Conservation (phyloP, 2,888 invertebrate species). For the Scaeva pyrastri region DNA sequence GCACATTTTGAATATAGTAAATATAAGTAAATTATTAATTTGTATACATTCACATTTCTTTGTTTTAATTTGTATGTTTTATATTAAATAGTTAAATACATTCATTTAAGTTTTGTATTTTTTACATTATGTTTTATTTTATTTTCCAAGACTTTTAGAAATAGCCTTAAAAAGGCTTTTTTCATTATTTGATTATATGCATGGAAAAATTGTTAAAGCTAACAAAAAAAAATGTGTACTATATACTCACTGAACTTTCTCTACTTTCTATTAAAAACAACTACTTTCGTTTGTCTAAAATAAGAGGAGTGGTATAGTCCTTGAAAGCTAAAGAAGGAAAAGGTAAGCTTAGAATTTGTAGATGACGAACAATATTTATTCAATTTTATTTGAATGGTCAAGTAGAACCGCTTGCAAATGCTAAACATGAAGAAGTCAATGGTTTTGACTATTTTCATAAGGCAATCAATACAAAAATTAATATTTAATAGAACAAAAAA, state of each 20-base stretch:
- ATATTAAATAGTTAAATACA: conserved; percentile 45
- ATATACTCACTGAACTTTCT: conserved; percentile 31
- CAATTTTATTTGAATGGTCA: background rate
- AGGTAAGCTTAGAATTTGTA: background rate
- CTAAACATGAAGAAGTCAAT: too few relatives aligned
- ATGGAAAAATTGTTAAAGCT: conserved; percentile 28
- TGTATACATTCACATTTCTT: conserved; percentile 34
- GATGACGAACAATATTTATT: background rate
- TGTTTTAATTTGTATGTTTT: conserved; percentile 13
- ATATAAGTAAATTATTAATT: conserved; percentile 42
- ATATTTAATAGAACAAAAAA: too few relatives aligned
- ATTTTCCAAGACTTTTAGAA: conserved; percentile 5
- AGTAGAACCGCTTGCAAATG: too few relatives aligned
- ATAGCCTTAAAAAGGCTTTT: conserved; percentile 13
- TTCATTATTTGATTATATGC: conserved; percentile 9
- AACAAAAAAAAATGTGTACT: conserved; percentile 24
- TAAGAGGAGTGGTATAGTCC: background rate
- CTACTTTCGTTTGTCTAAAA: conserved; percentile 14
- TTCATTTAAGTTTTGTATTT: conserved; percentile 5
- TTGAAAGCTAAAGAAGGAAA: background rate
- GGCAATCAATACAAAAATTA: too few relatives aligned
- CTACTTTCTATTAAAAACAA: background rate
- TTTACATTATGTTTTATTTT: conserved; percentile 8
- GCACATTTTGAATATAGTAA: conserved; percentile 75
- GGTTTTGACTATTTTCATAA: too few relatives aligned